Evolutionary conservation across 2,888 invertebrate species (phyloP).

Genomic region (Thereva nobilitata): DNA sequence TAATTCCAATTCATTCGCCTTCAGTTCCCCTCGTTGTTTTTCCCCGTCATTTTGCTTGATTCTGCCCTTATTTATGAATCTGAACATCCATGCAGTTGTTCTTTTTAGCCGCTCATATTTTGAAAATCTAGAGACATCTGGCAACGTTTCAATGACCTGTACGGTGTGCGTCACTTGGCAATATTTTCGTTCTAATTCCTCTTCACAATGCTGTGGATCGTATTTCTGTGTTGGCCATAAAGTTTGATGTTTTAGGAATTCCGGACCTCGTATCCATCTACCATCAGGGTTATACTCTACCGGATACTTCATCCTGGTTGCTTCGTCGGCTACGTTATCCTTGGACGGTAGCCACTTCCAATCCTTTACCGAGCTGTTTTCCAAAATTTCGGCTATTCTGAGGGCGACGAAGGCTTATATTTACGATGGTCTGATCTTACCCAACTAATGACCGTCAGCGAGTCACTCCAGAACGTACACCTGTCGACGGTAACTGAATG

Average conservation of each 20-base stretch:
- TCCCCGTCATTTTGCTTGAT: too few relatives aligned
- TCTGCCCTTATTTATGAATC: too few relatives aligned
- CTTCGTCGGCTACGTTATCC: constrained; percentile 12
- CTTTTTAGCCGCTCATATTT: too few relatives aligned
- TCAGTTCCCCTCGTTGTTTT: too few relatives aligned
- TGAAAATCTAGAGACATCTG: too few relatives aligned
- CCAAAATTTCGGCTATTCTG: constrained; percentile 12
- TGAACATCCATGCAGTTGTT: too few relatives aligned
- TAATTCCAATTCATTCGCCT: too few relatives aligned
- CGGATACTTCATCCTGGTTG: neutral
- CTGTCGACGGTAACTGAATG: neutral
- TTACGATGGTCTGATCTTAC: constrained; percentile 35
- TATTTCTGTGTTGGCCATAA: neutral
- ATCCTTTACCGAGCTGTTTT: neutral
- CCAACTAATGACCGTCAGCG: constrained; percentile 35
- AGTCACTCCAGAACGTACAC: constrained; percentile 35
- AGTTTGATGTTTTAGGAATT: constrained; percentile 4
- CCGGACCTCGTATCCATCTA: constrained; percentile 5
- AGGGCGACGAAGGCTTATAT: constrained; percentile 37
- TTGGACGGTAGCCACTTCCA: constrained; percentile 2
- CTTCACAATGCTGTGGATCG: neutral
- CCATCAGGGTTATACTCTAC: neutral
- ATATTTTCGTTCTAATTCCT: neutral
- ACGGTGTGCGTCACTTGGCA: neutral
- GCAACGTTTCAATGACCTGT: too few relatives aligned